Evolutionary conservation across 1,140 invertebrate genomes (phyloP).

Genomic region (Choristoneura fumiferana): DNA sequence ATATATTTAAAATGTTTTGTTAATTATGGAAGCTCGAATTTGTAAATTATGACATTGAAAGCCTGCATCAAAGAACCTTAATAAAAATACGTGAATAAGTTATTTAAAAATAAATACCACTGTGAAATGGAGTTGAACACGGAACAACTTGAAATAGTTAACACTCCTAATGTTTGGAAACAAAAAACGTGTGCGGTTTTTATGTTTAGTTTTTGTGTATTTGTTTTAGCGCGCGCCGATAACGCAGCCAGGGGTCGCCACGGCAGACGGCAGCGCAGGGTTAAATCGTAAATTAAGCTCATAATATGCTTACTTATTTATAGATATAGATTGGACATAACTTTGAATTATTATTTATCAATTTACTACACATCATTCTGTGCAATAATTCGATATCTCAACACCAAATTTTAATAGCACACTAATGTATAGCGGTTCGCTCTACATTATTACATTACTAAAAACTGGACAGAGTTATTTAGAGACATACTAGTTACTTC

Average conservation of each 20-base stretch:
- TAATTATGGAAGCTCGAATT: conserved; percentile 2
- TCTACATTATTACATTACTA: too few species aligned
- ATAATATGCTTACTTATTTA: background rate
- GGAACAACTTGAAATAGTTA: conserved; percentile 47
- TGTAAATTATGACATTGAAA: background rate
- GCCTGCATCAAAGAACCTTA: background rate
- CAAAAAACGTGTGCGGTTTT: conserved; percentile 59
- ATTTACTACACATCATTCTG: too few species aligned
- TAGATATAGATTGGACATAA: background rate
- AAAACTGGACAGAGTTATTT: too few species aligned
- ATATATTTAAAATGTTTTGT: background rate
- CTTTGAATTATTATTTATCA: too few species aligned
- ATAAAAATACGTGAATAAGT: background rate
- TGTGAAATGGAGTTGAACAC: conserved; percentile 29
- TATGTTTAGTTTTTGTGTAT: conserved; percentile 60
- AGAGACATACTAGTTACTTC: too few species aligned
- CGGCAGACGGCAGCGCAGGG: background rate
- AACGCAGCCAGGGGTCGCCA: conserved; percentile 22
- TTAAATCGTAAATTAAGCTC: background rate
- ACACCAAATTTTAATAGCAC: too few species aligned
- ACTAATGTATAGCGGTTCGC: too few species aligned
- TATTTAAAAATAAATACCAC: background rate
- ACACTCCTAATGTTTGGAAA: conserved; percentile 54
- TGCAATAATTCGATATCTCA: too few species aligned
- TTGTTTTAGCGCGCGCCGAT: conserved; percentile 64